Evolutionary conservation across 2,113 vertebrate species (phyloP).

Genomic region (Sciurus niger): DNA sequence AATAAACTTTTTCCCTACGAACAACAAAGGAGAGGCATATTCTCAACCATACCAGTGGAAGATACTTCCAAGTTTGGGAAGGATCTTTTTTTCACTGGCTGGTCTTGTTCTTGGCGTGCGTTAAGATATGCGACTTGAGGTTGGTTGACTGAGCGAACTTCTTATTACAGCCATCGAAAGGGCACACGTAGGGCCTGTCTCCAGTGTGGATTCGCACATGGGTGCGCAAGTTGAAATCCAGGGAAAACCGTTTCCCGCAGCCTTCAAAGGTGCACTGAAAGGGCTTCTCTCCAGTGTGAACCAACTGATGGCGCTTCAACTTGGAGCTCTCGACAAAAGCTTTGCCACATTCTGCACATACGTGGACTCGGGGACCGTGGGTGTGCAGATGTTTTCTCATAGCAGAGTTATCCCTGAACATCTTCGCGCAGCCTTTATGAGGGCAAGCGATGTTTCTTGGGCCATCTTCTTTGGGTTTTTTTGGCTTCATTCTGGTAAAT

Average conservation of each 20-base stretch:
- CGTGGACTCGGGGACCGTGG: conserved; percentile 95
- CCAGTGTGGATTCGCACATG: conserved; percentile 98
- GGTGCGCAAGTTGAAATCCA: conserved; percentile 99
- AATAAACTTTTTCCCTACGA: conserved; percentile 91
- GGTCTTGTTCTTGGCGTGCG: conserved; percentile 96
- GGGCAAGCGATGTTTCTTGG: conserved; percentile 95
- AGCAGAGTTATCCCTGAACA: conserved; percentile 96
- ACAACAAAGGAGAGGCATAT: conserved; percentile 91
- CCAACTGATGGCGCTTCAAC: conserved; percentile 96
- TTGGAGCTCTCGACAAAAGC: conserved; percentile 97
- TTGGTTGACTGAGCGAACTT: conserved; percentile 98
- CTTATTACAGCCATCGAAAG: conserved; percentile 95
- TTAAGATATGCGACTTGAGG: conserved; percentile 98
- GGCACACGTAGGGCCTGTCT: conserved; percentile 96
- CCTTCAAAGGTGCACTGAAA: conserved; percentile 98
- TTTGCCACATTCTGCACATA: conserved; percentile 97
- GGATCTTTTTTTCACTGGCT: conserved; percentile 90
- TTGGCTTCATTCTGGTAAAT: conserved; percentile 96
- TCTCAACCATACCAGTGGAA: conserved; percentile 88
- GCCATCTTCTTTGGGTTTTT: conserved; percentile 93
- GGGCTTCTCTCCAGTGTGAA: conserved; percentile 98
- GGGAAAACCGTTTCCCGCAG: conserved; percentile 97
- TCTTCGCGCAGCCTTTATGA: conserved; percentile 95
- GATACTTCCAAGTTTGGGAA: conserved; percentile 85
- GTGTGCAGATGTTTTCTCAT: conserved; percentile 97